phyloP scores from a whole-genome alignment of 2,888 invertebrate genomes.

The Melanargia galathea region DNA sequence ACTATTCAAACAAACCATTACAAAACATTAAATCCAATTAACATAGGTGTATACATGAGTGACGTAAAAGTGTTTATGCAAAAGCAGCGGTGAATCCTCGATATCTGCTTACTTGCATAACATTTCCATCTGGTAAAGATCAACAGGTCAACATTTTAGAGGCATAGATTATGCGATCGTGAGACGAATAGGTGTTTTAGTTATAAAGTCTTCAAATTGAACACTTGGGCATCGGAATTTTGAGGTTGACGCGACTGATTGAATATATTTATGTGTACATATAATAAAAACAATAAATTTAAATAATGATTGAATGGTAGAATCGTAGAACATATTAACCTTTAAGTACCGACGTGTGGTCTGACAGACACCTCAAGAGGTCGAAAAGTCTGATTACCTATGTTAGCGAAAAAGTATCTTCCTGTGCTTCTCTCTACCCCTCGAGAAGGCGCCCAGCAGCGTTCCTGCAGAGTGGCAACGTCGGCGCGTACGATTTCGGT shows the following conservation, averaged over 20 bases:
- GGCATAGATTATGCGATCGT: slow-evolving; percentile 38
- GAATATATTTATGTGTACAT: neutral
- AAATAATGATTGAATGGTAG: neutral
- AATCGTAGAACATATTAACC: neutral
- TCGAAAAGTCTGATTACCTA: too few species aligned
- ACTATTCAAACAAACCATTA: slow-evolving; percentile 29
- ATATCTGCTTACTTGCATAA: slow-evolving; percentile 72
- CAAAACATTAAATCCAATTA: slow-evolving; percentile 41
- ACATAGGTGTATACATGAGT: slow-evolving; percentile 48
- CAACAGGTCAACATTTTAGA: slow-evolving; percentile 55
- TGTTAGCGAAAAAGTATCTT: too few species aligned
- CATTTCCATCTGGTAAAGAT: slow-evolving; percentile 64
- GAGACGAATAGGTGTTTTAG: slow-evolving; percentile 39
- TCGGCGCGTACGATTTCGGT: too few species aligned
- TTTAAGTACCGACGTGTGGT: too few species aligned
- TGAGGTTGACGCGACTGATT: neutral
- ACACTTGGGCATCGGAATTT: slow-evolving; percentile 7
- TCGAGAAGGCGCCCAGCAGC: too few species aligned
- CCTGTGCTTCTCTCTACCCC: too few species aligned
- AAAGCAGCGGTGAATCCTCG: slow-evolving; percentile 64
- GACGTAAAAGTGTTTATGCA: slow-evolving; percentile 75
- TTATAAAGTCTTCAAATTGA: slow-evolving; percentile 33
- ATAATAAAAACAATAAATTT: neutral
- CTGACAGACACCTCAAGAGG: too few species aligned
- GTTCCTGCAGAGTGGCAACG: too few species aligned